Conservation (phyloP, 2,888 invertebrate species). For the Torymus auratus region DNA sequence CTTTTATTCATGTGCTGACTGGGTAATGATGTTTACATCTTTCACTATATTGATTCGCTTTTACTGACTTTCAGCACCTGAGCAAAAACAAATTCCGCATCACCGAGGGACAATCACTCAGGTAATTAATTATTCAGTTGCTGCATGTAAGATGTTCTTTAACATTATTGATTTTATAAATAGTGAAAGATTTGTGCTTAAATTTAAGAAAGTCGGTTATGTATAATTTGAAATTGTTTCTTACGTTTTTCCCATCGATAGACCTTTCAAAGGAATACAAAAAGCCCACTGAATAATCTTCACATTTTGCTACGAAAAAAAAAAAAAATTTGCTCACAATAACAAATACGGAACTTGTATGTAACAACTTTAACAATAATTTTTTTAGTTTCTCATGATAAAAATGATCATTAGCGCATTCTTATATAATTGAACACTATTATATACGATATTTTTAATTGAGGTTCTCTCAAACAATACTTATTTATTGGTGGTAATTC, state of each 20-base stretch:
- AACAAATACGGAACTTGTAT: neutral
- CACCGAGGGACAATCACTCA: constrained; percentile 69
- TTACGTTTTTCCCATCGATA: no score
- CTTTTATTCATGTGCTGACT: no score
- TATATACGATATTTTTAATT: constrained; percentile 41
- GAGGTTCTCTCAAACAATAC: constrained; percentile 14
- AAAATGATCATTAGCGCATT: constrained; percentile 37
- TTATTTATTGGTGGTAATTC: constrained; percentile 15
- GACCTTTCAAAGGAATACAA: no score
- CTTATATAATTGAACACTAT: constrained; percentile 35
- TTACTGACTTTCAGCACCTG: constrained; percentile 64
- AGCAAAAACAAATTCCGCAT: constrained; percentile 73
- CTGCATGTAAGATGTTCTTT: neutral
- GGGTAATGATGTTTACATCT: constrained; percentile 1
- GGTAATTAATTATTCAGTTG: constrained; percentile 64
- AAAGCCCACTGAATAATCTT: no score
- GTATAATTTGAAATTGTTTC: no score
- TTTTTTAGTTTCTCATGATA: constrained; percentile 20
- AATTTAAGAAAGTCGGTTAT: no score
- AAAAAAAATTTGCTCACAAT: no score
- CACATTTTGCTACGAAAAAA: no score
- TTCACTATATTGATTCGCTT: constrained; percentile 8
- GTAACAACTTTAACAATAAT: neutral
- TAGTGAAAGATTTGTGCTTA: no score
- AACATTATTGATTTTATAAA: no score